phyloP scores from a whole-genome alignment of 2,797 vertebrate genomes.

The Cuniculus paca region DNA sequence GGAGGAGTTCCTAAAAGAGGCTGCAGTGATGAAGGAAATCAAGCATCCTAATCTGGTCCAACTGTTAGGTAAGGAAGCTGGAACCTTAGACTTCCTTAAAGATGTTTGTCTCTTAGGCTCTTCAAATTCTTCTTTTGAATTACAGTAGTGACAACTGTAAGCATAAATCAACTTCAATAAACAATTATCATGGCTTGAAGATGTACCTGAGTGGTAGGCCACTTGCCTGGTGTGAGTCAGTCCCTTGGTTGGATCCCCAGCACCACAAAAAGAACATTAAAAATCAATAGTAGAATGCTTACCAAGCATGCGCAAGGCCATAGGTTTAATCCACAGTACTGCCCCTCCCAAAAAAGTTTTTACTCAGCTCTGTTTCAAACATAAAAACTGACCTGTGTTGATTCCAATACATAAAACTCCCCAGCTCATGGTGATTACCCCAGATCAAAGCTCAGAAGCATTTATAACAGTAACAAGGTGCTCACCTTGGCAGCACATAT shows the following conservation, averaged over 20 bases:
- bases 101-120: background rate
- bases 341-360: background rate
- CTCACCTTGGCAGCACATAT: background rate
- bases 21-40: conserved; percentile 99
- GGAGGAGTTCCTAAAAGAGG: conserved; percentile 99
- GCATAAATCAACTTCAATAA: background rate
- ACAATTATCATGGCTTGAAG: background rate
- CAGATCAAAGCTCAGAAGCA: conserved; percentile 26
- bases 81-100: background rate
- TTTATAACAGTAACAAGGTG: background rate
- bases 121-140: conserved; percentile 47
- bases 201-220: background rate
- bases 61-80: conserved; percentile 88
- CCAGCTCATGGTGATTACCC: background rate
- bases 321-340: background rate
- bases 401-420: background rate
- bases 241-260: background rate
- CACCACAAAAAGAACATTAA: background rate
- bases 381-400: background rate
- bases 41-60: conserved; percentile 98
- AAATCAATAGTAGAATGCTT: background rate
- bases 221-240: background rate
- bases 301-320: too few species aligned
- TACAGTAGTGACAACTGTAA: conserved; percentile 2
- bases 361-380: conserved; percentile 38